Evolutionary conservation across 2,797 vertebrate species (phyloP), one percentile per base, ranked within the genome.

Genomic region (Cyclopterus lumpus): DNA sequence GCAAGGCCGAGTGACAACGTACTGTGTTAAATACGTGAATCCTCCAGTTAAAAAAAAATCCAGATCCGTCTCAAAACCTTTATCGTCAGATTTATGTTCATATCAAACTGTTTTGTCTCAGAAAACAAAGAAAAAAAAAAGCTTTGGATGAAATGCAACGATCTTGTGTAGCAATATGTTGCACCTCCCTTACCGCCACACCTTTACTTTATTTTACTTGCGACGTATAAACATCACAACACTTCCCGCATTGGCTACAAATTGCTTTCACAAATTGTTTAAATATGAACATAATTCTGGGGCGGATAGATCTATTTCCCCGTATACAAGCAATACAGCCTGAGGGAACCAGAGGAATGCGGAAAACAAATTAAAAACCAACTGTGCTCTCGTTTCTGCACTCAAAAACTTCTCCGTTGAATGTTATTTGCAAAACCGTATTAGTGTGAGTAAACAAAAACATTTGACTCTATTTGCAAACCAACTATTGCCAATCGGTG

Each of bases 241-340:
- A 4, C 16, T 30, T 30, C 59, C 15, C 4, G 18, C 24, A 6
- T 3, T 22, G 11, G 7, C 6, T 30, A 18, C 51, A 22, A 22
- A 28, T 22, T 65, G 11, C 30, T 26, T 20, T 42, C 44, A 6
- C 44, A 67, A 70, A 40, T n/a, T 38, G 12, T 4, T 55, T 36
- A 42, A 44, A 80, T 67, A 79, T 64, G 40, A 74, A 57, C 26
- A 68, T 8, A 48, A 30, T 57, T 55, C 42, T 75, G 16, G 26
- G 5, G 3, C 26, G 61, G 36, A 69, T 0, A 8, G 46, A 71
- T 53, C 51, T 6, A 60, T 71, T 74, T 44, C 15, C 16, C 16
- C 46, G 18, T 36, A 40, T 48, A 46, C 22, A 40, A 77, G 49
- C 4, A 2, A 58, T 64, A 67, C 24, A 64, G 59, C 57, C 34